Evolutionary conservation across 2,113 vertebrate genomes (phyloP), one percentile per base, ranked within the genome.

Genomic region (Ammospiza caudacuta): DNA sequence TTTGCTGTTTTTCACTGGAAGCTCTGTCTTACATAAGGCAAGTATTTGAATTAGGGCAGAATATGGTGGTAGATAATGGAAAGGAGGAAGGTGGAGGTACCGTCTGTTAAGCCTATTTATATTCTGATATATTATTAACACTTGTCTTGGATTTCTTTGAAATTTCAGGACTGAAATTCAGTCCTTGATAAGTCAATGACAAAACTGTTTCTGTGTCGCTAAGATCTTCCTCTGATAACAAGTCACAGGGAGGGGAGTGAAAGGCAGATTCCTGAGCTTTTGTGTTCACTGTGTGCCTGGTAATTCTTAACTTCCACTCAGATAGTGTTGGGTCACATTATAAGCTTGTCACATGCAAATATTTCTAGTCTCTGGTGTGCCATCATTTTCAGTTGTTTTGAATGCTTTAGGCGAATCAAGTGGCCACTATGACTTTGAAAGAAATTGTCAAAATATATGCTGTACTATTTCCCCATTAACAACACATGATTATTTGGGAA

Each of bases 111-210:
- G n/a, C 35, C 31, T 90, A 47, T 90, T 90, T 87, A 64, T 84
- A 73, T 90, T 90, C 63, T 62, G 82, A 74, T 89, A 63, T 74
- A 94, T 86, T 92, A 90, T 85, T 93, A 88, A 80, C 76, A 86
- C 61, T 86, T 92, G 25, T 81, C 68, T 80, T 67, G 47, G 55
- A 55, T 93, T 92, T 89, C 68, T 74, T 80, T 93, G 89, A 95
- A 92, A 92, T 88, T 88, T 76, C 39, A 83, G 62, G 31, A 73
- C 33, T 59, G 62, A 85, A 79, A 90, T 84, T 90, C 44, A 55
- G 63, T 66, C 39, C 39, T 57, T 43, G 49, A 58, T 74, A 95
- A 96, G 51, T 59, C 73, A 86, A 25, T 83, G 89, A 85, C 64
- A 92, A 90, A 94, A 72, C 43, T 62, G 66, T 78, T 87, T 72